Conservation (phyloP, 2,888 invertebrate species). For the Drosophila percnosoma region DNA sequence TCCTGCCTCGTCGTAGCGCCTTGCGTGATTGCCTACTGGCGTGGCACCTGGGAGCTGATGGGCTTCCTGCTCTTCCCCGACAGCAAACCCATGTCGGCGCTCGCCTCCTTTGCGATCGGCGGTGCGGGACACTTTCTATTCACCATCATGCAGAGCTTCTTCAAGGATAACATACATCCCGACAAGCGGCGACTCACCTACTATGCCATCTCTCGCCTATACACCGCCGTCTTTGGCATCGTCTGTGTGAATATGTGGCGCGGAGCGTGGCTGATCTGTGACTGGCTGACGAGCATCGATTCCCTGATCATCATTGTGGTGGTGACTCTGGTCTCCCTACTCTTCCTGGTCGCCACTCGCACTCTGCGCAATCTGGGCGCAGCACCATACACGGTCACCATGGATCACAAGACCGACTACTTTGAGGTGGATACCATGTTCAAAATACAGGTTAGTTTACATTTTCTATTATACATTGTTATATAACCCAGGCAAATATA, state of each 20-base stretch:
- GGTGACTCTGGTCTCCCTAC: slow-evolving; percentile 88
- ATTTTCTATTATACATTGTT: not conserved
- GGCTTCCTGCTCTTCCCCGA: slow-evolving; percentile 89
- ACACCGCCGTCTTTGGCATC: slow-evolving; percentile 91
- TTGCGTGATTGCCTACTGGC: slow-evolving; percentile 93
- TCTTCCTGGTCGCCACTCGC: slow-evolving; percentile 89
- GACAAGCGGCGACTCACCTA: slow-evolving; percentile 89
- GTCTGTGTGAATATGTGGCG: slow-evolving; percentile 95
- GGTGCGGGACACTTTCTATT: slow-evolving; percentile 89
- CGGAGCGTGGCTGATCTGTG: slow-evolving; percentile 91
- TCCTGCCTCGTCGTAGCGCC: slow-evolving; percentile 91
- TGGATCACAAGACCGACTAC: slow-evolving; percentile 91
- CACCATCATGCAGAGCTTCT: slow-evolving; percentile 88
- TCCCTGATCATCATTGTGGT: slow-evolving; percentile 86
- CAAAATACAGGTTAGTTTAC: slow-evolving; percentile 89
- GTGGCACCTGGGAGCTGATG: slow-evolving; percentile 93
- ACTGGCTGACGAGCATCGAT: slow-evolving; percentile 88
- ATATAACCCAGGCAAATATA: not conserved
- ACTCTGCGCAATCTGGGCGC: slow-evolving; percentile 92
- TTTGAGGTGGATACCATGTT: slow-evolving; percentile 95
- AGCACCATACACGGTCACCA: slow-evolving; percentile 91
- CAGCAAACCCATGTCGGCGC: slow-evolving; percentile 87
- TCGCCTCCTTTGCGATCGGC: slow-evolving; percentile 89
- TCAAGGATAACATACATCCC: slow-evolving; percentile 88
- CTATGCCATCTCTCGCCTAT: slow-evolving; percentile 89